Percentiles rank a stretch among this genome's conserved stretches.
Conservation (phyloP, 2,888 invertebrate genomes). For the Stratiomys singularior region DNA sequence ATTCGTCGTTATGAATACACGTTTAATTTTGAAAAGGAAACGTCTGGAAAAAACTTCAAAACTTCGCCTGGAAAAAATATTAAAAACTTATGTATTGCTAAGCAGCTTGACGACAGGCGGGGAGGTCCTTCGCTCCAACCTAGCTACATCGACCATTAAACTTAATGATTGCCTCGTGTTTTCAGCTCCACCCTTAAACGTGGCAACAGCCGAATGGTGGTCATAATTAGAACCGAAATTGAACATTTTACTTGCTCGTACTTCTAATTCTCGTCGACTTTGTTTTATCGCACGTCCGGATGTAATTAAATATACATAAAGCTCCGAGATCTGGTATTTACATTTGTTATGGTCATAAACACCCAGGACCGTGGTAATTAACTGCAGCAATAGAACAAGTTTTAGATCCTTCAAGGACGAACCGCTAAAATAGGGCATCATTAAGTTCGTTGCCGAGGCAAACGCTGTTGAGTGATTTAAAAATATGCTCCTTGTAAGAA, state of each 20-base stretch:
- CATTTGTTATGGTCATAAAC: slow-evolving; percentile 23
- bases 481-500: neutral
- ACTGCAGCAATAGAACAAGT: slow-evolving; percentile 19
- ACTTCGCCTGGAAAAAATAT: slow-evolving; percentile 9
- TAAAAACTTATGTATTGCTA: slow-evolving; percentile 9
- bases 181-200: neutral
- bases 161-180: slow-evolving; percentile 20
- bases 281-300: slow-evolving; percentile 20
- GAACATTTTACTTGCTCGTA: slow-evolving; percentile 4
- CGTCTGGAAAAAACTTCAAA: neutral
- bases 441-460: neutral
- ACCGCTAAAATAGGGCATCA: neutral
- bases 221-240: slow-evolving; percentile 20
- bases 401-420: neutral
- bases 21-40: neutral
- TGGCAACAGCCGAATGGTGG: neutral
- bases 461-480: slow-evolving; percentile 4
- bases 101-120: neutral
- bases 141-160: neutral
- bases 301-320: slow-evolving; percentile 38
- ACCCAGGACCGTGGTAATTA: slow-evolving; percentile 21
- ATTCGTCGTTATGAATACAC: slow-evolving; percentile 10
- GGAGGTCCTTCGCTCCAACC: neutral
- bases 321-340: slow-evolving; percentile 24
- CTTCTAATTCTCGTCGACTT: slow-evolving; percentile 13